Evolutionary conservation across 37 sponge, comb jelly and placozoan genomes (phyloP).

Genomic region (Spongilla lacustris): DNA sequence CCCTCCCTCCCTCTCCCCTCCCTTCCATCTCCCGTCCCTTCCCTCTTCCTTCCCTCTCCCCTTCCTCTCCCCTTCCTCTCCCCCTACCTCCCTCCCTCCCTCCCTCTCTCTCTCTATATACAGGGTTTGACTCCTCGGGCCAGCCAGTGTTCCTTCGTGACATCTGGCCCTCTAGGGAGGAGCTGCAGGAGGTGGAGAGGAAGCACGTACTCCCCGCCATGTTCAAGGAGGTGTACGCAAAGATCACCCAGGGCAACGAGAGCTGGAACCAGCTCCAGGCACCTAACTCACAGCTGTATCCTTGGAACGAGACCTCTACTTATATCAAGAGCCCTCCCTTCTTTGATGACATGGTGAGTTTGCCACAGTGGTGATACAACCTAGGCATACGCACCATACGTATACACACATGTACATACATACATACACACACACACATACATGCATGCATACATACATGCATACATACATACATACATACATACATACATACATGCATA

Average conservation of each 20-base stretch:
- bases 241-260: conserved; percentile 76
- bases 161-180: conserved; percentile 89
- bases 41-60: not conserved
- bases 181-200: conserved; percentile 84
- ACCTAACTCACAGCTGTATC: conserved; percentile 80
- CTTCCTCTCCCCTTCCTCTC: not conserved
- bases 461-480: not conserved
- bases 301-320: conserved; percentile 84
- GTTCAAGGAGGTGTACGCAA: conserved; percentile 88
- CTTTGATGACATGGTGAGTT: conserved; percentile 80
- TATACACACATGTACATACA: too few species aligned
- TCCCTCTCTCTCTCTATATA: not conserved
- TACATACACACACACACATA: not conserved
- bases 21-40: not conserved
- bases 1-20: too few species aligned
- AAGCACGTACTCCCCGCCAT: conserved; percentile 87
- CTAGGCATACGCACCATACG: not conserved
- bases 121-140: conserved; percentile 67
- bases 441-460: not conserved
- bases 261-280: conserved; percentile 83
- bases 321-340: conserved; percentile 95
- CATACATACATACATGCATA: not conserved
- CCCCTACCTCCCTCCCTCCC: not conserved
- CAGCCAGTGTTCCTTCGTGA: conserved; percentile 82
- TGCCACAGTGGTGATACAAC: not conserved